These are phyloP conservation scores for Brotula barbata DNA, from an alignment of 2,797 vertebrate species.

Conservation along the genomic window DNA sequence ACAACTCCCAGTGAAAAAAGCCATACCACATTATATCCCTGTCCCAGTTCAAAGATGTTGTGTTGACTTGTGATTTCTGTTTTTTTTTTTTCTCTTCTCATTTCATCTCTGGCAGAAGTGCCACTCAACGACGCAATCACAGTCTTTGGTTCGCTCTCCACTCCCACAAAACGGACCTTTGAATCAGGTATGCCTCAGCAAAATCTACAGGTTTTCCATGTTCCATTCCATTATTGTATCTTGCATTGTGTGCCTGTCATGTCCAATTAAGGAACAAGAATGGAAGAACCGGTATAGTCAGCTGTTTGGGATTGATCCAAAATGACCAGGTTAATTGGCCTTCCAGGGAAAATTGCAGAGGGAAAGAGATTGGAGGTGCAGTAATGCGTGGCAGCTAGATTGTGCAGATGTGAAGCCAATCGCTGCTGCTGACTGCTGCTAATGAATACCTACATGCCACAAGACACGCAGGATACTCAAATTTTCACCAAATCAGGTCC, in stretches of 20 bases:
- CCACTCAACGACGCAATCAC: slow-evolving; percentile 91
- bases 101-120: slow-evolving; percentile 78
- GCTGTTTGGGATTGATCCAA: slow-evolving; percentile 26
- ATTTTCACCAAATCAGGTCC: too few species aligned
- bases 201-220: neutral
- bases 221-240: slow-evolving; percentile 18
- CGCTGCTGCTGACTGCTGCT: neutral
- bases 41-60: too few species aligned
- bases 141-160: slow-evolving; percentile 89
- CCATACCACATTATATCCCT: too few species aligned
- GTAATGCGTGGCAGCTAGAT: slow-evolving; percentile 8
- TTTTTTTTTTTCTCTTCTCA: neutral
- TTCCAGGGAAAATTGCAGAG: slow-evolving; percentile 21
- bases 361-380: slow-evolving; percentile 8
- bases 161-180: slow-evolving; percentile 94
- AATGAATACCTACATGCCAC: slow-evolving; percentile 1
- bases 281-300: slow-evolving; percentile 8
- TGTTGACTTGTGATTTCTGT: neutral
- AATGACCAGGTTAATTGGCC: slow-evolving; percentile 43
- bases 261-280: slow-evolving; percentile 20
- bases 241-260: slow-evolving; percentile 27
- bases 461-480: neutral
- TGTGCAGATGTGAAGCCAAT: slow-evolving; percentile 19
- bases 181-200: slow-evolving; percentile 85
- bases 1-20: too few species aligned